A percentile compares a stretch with the other conserved stretches of the same genome.
Conservation (phyloP, 2,888 invertebrate genomes). For the Strigamia crassipes region DNA sequence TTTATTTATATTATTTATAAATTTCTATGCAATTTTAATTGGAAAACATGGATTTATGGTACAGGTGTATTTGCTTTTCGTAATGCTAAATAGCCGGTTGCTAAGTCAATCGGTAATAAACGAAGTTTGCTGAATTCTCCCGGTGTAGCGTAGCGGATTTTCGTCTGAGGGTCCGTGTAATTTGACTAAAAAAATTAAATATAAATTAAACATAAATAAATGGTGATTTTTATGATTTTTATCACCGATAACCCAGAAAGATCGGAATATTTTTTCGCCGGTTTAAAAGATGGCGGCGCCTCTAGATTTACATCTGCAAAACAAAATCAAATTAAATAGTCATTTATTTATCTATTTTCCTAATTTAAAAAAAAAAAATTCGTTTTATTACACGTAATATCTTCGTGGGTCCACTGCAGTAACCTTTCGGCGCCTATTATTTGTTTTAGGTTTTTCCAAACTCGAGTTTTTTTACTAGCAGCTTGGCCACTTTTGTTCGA, state of each 20-base stretch:
- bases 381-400: slow-evolving; percentile 72
- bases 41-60: slow-evolving; percentile 43
- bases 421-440: slow-evolving; percentile 79
- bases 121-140: slow-evolving; percentile 87
- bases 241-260: slow-evolving; percentile 80
- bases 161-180: slow-evolving; percentile 89
- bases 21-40: no score
- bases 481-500: slow-evolving; percentile 57
- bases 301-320: slow-evolving; percentile 80
- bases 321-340: neutral
- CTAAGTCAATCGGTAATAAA: slow-evolving; percentile 87
- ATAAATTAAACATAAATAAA: neutral
- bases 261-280: slow-evolving; percentile 91
- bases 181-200: slow-evolving; percentile 64
- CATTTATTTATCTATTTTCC: no score
- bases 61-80: slow-evolving; percentile 69
- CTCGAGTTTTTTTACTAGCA: slow-evolving; percentile 71
- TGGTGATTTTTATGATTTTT: slow-evolving; percentile 49
- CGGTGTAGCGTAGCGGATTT: slow-evolving; percentile 79
- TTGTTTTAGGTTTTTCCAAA: slow-evolving; percentile 88
- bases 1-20: no score
- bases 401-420: slow-evolving; percentile 76
- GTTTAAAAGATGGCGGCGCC: slow-evolving; percentile 87
- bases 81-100: slow-evolving; percentile 83
- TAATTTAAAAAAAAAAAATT: no score